Percentiles rank a stretch among this genome's conserved stretches.
Conservation (phyloP, 2,113 vertebrate species). For the Peromyscus californicus region DNA sequence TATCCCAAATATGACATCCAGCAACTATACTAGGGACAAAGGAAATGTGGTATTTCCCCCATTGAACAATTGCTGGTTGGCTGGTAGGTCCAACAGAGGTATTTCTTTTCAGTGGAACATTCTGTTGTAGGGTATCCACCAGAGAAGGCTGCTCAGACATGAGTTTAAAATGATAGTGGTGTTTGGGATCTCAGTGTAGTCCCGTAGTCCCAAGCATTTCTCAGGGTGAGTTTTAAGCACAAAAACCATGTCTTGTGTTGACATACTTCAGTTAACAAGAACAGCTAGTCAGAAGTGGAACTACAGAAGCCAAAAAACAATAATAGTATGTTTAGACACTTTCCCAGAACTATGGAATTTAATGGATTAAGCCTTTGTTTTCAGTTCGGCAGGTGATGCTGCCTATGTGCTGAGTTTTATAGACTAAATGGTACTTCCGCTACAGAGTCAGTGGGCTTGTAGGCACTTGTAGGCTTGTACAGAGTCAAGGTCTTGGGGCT, state of each 20-base stretch:
- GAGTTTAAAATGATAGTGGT: background rate
- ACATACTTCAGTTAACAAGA: background rate
- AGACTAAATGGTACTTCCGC: too few relatives aligned
- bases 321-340: background rate
- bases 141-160: background rate
- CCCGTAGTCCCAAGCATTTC: background rate
- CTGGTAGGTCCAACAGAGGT: background rate
- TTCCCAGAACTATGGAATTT: background rate
- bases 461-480: too few relatives aligned
- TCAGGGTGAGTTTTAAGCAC: background rate
- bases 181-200: background rate
- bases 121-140: background rate
- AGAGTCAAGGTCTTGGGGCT: background rate
- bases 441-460: background rate
- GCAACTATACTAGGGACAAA: background rate
- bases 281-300: background rate
- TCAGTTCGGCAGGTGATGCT: background rate
- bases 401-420: background rate
- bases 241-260: background rate
- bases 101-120: background rate
- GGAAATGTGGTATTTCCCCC: background rate
- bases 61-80: background rate
- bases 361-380: background rate
- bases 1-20: background rate
- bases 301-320: background rate